Percentiles rank a stretch among this genome's conserved stretches.
phyloP scores from a whole-genome alignment of 2,797 vertebrate genomes.

The Parauchenoglanis ngamensis region DNA sequence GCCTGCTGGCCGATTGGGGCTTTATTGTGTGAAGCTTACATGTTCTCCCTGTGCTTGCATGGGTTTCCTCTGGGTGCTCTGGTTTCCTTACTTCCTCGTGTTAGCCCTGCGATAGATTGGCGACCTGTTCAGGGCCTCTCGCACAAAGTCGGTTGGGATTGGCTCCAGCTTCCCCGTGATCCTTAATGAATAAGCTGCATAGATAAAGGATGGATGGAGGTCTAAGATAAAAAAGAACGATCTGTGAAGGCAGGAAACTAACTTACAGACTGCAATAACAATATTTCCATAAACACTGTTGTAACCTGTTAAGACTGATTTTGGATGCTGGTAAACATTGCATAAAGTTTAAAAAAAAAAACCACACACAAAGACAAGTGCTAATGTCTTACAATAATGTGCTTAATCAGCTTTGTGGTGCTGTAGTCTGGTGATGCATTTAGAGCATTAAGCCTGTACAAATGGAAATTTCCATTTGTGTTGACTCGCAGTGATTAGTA shows the following conservation, averaged over 20 bases:
- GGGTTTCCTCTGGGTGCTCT: too few species aligned
- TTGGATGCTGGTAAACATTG: neutral
- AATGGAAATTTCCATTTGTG: conserved; percentile 13
- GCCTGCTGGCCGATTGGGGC: too few species aligned
- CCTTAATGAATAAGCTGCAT: too few species aligned
- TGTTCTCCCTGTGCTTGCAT: too few species aligned
- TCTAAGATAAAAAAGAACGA: neutral
- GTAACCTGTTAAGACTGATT: neutral
- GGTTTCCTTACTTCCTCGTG: too few species aligned
- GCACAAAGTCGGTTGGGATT: too few species aligned
- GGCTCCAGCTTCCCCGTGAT: too few species aligned
- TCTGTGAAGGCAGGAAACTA: neutral
- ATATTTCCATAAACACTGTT: neutral
- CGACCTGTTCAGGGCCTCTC: too few species aligned
- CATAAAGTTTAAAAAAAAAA: neutral
- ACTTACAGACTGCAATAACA: neutral
- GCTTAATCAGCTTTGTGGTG: neutral
- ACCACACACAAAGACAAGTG: neutral
- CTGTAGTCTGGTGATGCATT: neutral
- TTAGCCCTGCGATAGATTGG: too few species aligned
- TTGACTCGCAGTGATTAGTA: conserved; percentile 8
- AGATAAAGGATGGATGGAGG: too few species aligned
- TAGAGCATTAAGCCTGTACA: conserved; percentile 18
- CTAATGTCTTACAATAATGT: conserved; percentile 15
- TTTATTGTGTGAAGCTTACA: too few species aligned